phyloP scores from a whole-genome alignment of 2,797 vertebrate species.

The Sebastes cheni region DNA sequence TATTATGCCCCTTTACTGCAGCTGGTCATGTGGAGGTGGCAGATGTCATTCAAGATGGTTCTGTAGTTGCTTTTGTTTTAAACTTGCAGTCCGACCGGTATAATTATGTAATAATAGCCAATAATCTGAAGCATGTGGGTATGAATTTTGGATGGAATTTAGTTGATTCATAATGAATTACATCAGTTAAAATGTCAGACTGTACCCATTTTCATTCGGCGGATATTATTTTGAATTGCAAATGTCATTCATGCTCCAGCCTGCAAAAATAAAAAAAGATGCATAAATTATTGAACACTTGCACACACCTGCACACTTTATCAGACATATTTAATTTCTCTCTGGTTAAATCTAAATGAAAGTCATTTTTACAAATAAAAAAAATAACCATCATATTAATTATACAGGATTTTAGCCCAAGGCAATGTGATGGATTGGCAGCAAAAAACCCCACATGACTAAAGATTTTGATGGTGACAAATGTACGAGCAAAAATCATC shows the following conservation, averaged over 20 bases:
- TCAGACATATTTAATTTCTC: slow-evolving; percentile 14
- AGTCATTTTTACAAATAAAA: neutral
- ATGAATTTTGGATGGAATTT: slow-evolving; percentile 20
- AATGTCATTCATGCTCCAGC: slow-evolving; percentile 33
- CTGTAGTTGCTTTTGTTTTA: neutral
- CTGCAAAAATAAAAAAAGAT: slow-evolving; percentile 11
- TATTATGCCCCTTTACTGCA: neutral
- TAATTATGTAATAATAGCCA: slow-evolving; percentile 13
- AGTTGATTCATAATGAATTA: slow-evolving; percentile 34
- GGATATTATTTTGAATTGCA: slow-evolving; percentile 51
- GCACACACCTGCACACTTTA: slow-evolving; percentile 10
- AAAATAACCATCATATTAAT: neutral
- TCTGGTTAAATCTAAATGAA: slow-evolving; percentile 1
- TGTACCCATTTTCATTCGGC: slow-evolving; percentile 4
- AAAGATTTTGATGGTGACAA: slow-evolving; percentile 5
- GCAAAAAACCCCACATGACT: neutral
- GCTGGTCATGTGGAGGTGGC: neutral
- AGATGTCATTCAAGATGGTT: slow-evolving; percentile 2
- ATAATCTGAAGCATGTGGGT: slow-evolving; percentile 22
- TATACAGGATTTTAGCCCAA: neutral
- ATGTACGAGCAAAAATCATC: slow-evolving; percentile 14
- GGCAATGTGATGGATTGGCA: neutral
- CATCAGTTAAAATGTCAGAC: slow-evolving; percentile 43
- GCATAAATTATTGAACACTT: slow-evolving; percentile 34
- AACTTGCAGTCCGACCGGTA: neutral